Conservation (phyloP, 2,113 vertebrate species). For the Sporophila hypoxantha region DNA sequence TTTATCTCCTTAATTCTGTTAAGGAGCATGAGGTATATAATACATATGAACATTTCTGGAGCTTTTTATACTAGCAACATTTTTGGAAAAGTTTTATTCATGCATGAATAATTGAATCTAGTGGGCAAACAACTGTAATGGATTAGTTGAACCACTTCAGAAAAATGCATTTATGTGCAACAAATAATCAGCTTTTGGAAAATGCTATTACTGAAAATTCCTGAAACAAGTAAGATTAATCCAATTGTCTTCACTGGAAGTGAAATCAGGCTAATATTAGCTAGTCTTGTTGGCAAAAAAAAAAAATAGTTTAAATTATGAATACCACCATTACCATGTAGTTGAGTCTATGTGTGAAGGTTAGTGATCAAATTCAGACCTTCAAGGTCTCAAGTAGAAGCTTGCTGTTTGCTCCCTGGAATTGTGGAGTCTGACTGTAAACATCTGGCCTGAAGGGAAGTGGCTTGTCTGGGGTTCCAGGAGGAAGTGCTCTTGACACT, state of each 20-base stretch:
- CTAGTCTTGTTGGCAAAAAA: neutral
- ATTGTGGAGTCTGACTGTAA: neutral
- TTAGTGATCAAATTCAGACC: neutral
- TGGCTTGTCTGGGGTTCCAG: neutral
- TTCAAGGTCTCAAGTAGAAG: neutral
- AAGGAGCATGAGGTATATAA: neutral
- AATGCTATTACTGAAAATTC: neutral
- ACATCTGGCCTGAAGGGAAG: neutral
- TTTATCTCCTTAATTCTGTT: neutral
- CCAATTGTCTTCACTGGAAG: neutral
- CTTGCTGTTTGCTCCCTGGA: neutral
- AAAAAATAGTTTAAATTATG: neutral
- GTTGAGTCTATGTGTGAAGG: neutral
- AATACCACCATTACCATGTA: neutral
- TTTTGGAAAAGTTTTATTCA: neutral
- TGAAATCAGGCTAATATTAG: neutral
- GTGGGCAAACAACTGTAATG: neutral
- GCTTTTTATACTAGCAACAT: neutral
- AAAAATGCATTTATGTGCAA: neutral
- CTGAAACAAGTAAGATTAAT: neutral
- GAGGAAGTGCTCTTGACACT: neutral
- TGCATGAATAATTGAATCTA: neutral
- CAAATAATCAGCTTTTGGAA: neutral
- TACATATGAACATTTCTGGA: neutral
- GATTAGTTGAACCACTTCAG: neutral